These are phyloP conservation scores for Coregonus ussuriensis DNA, from an alignment of 2,797 vertebrate species.

Conservation along the genomic window DNA sequence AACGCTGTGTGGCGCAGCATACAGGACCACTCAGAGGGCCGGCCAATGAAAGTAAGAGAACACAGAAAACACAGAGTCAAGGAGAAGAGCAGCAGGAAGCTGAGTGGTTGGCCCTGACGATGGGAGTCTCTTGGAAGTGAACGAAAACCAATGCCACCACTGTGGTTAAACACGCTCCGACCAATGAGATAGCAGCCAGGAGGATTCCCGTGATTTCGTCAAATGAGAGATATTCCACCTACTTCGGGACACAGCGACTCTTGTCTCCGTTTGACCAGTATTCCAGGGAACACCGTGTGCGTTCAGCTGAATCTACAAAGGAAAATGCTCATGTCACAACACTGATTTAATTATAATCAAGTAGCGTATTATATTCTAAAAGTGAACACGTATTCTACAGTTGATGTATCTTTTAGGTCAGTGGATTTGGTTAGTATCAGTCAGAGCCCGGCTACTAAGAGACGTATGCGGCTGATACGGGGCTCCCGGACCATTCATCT, in stretches of 20 bases:
- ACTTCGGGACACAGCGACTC: conserved; percentile 71
- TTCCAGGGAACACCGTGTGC: conserved; percentile 48
- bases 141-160: conserved; percentile 65
- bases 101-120: conserved; percentile 62
- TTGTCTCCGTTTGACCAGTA: conserved; percentile 73
- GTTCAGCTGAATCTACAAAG: too few relatives aligned
- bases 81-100: conserved; percentile 43
- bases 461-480: too few relatives aligned
- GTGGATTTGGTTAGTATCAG: not conserved
- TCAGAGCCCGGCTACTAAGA: too few relatives aligned
- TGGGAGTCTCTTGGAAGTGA: conserved; percentile 58
- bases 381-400: not conserved
- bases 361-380: not conserved
- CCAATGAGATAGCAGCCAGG: conserved; percentile 66
- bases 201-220: conserved; percentile 74
- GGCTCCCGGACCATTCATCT: too few relatives aligned
- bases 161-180: conserved; percentile 65
- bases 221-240: conserved; percentile 75
- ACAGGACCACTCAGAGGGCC: conserved; percentile 61
- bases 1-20: conserved; percentile 63
- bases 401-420: not conserved
- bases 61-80: too few relatives aligned
- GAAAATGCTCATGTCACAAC: too few relatives aligned
- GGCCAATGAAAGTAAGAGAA: conserved; percentile 60
- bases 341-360: too few relatives aligned